phyloP scores from a whole-genome alignment of 1,140 invertebrate species.

The Leptinotarsa lineolata region DNA sequence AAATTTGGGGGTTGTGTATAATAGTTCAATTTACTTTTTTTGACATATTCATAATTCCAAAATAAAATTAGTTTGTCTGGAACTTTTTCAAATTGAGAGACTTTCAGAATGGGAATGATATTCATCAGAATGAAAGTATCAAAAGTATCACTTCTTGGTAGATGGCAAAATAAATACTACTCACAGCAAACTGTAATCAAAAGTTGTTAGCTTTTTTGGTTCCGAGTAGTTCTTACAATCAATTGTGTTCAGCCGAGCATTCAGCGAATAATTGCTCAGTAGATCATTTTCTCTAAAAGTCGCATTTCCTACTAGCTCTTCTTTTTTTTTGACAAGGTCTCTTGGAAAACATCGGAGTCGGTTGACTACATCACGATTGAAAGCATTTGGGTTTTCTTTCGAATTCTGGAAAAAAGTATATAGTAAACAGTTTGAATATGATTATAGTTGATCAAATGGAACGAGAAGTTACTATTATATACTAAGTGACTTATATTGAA shows the following conservation, averaged over 20 bases:
- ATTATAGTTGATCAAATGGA: no score
- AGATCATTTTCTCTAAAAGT: background rate
- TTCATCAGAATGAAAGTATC: no score
- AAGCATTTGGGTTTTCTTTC: background rate
- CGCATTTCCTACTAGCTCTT: background rate
- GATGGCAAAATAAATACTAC: background rate
- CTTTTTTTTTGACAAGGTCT: background rate
- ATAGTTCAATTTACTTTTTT: no score
- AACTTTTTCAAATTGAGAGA: no score
- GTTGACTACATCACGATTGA: background rate
- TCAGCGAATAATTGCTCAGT: background rate
- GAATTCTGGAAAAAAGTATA: background rate
- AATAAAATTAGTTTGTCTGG: no score
- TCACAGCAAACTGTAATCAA: background rate
- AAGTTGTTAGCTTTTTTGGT: background rate
- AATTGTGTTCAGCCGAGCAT: background rate
- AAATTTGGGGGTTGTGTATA: no score
- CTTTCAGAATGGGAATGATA: no score
- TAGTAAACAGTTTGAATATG: no score
- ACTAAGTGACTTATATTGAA: no score
- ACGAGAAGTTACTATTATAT: no score
- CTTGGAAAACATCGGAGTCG: background rate
- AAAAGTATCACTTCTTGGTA: no score
- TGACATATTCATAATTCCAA: no score
- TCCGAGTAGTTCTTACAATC: background rate